These are phyloP conservation scores for Apotomis turbidana DNA, from an alignment of 2,888 invertebrate genomes.

Conservation along the genomic window DNA sequence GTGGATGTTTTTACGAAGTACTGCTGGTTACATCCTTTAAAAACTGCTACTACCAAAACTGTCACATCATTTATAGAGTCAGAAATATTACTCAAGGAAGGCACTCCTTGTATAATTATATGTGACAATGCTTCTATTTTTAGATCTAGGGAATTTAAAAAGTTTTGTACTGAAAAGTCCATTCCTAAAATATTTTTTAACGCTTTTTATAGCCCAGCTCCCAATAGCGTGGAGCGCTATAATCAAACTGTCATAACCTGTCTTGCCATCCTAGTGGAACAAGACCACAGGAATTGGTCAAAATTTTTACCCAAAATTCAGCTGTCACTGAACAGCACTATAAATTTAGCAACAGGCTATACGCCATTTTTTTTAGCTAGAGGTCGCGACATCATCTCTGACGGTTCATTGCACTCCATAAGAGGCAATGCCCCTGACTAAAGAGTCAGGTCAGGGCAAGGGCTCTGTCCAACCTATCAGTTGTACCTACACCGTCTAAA, in stretches of 20 bases:
- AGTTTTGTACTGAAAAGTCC: neutral
- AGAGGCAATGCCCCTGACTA: neutral
- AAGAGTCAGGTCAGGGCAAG: too few relatives aligned
- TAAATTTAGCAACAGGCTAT: constrained; percentile 7
- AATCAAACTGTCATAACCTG: too few relatives aligned
- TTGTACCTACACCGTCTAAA: too few relatives aligned
- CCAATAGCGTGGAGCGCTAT: too few relatives aligned
- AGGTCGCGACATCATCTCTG: constrained; percentile 2
- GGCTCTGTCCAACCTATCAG: too few relatives aligned
- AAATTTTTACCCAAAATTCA: constrained; percentile 3
- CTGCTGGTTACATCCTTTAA: too few relatives aligned
- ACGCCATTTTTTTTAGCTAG: constrained; percentile 1
- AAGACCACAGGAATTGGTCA: too few relatives aligned
- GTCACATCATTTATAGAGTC: too few relatives aligned
- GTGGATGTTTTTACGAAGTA: too few relatives aligned
- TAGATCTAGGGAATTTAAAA: constrained; percentile 8
- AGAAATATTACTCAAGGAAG: too few relatives aligned
- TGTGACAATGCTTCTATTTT: constrained; percentile 8
- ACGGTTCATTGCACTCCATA: neutral
- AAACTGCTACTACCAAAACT: too few relatives aligned
- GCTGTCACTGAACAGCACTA: neutral
- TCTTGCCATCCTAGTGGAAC: too few relatives aligned
- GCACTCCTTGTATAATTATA: neutral
- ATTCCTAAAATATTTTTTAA: constrained; percentile 14
- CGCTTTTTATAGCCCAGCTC: neutral